These are phyloP conservation scores for Syngnathus floridae DNA, from an alignment of 2,113 vertebrate species.

Conservation along the genomic window DNA sequence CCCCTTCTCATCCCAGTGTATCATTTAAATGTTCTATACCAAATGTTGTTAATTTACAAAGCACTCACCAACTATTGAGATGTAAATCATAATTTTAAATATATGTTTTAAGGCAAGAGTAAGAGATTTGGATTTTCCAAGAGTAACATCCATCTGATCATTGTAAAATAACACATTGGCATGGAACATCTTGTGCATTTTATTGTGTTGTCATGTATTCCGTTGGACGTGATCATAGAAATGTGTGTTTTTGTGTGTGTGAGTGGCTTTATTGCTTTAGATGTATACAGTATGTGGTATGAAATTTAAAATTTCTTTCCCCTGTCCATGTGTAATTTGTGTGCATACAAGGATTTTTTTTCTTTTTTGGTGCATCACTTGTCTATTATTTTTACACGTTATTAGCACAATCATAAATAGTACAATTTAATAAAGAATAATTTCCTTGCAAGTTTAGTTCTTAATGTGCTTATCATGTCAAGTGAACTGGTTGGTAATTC, in stretches of 20 bases:
- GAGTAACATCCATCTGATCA: conserved; percentile 30
- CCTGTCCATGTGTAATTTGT: conserved; percentile 3
- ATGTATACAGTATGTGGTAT: conserved; percentile 21
- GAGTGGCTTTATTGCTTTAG: background rate
- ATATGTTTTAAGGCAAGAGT: background rate
- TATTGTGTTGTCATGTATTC: conserved; percentile 26
- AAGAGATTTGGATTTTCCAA: conserved; percentile 21
- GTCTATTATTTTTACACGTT: conserved; percentile 3
- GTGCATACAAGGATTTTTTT: conserved; percentile 2
- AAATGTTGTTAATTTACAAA: conserved; percentile 74
- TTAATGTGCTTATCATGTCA: background rate
- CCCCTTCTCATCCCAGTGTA: conserved; percentile 39
- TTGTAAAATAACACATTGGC: conserved; percentile 74
- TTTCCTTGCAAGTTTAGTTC: background rate
- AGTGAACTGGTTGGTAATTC: background rate
- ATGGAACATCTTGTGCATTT: conserved; percentile 62
- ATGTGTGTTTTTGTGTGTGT: background rate
- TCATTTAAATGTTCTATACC: conserved; percentile 66
- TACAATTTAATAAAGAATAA: background rate
- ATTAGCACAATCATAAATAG: background rate
- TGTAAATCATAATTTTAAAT: background rate
- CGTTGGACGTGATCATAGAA: conserved; percentile 9
- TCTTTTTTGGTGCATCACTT: background rate
- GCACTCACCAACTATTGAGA: background rate
- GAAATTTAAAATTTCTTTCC: conserved; percentile 14